These are phyloP conservation scores for Prolemur simus DNA, from an alignment of 2,113 vertebrate species.

Conservation along the genomic window DNA sequence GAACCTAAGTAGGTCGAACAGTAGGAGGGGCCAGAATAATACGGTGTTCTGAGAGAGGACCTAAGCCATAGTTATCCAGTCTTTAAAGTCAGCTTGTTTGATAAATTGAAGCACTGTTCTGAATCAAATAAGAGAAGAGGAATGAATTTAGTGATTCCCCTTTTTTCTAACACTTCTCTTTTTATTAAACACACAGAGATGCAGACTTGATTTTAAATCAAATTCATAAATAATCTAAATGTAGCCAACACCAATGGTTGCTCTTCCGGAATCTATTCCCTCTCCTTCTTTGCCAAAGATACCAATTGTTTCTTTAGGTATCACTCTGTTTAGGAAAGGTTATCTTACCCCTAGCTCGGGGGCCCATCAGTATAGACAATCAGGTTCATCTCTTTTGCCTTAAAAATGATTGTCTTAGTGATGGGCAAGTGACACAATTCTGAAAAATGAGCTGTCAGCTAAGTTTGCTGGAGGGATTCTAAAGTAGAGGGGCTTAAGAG, in stretches of 20 bases:
- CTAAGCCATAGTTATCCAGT: background rate
- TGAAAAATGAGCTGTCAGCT: background rate
- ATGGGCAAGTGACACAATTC: background rate
- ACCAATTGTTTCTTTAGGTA: background rate
- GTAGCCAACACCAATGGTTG: background rate
- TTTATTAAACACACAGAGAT: slow-evolving; percentile 5
- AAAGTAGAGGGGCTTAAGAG: background rate
- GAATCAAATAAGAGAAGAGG: background rate
- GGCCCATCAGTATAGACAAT: too few relatives aligned
- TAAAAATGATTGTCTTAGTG: background rate
- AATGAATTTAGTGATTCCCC: background rate
- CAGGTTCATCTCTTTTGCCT: background rate
- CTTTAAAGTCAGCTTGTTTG: background rate
- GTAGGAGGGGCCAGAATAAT: background rate
- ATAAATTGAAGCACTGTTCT: background rate
- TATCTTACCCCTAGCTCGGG: background rate
- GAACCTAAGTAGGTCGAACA: background rate
- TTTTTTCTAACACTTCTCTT: background rate
- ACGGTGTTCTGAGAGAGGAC: background rate
- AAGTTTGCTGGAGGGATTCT: background rate
- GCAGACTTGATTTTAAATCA: background rate
- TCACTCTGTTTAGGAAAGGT: background rate
- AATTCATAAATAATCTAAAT: background rate
- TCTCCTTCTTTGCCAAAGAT: background rate
- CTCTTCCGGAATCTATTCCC: background rate